Percentiles rank a stretch among this genome's conserved stretches.
Evolutionary conservation across 2,888 invertebrate species (phyloP).

Genomic region (Agelastica alni): DNA sequence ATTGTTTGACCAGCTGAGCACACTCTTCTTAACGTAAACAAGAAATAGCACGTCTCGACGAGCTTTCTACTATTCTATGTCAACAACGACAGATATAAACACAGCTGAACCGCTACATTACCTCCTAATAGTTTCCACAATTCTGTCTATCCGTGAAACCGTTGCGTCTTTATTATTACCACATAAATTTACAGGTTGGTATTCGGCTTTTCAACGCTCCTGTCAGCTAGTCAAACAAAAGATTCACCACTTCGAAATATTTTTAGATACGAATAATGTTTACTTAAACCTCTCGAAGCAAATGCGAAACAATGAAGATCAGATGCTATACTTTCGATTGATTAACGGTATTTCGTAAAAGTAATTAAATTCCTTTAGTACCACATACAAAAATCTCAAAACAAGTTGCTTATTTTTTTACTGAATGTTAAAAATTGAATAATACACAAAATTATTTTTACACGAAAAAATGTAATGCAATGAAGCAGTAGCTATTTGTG

Average conservation of each 20-base stretch:
- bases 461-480: too few species aligned
- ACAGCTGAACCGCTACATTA: slow-evolving; percentile 40
- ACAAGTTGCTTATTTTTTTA: too few species aligned
- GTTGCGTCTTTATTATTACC: slow-evolving; percentile 36
- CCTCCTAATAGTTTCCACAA: slow-evolving; percentile 40
- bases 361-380: too few species aligned
- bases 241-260: slow-evolving; percentile 2
- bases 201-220: slow-evolving; percentile 21
- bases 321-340: too few species aligned
- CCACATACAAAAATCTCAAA: too few species aligned
- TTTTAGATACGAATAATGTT: too few species aligned
- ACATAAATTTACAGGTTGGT: slow-evolving; percentile 30
- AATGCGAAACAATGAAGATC: too few species aligned
- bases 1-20: slow-evolving; percentile 48
- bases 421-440: too few species aligned
- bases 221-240: slow-evolving; percentile 4
- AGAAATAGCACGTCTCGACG: slow-evolving; percentile 41
- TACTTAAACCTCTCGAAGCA: too few species aligned
- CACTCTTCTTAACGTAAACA: slow-evolving; percentile 49
- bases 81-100: slow-evolving; percentile 44
- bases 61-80: slow-evolving; percentile 47
- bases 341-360: too few species aligned
- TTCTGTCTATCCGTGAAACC: slow-evolving; percentile 33
- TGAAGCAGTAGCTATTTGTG: too few species aligned
- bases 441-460: too few species aligned